Evolutionary conservation across 53 echinoderm and acorn worm species (phyloP).

Genomic region (Echinometra lucunter): DNA sequence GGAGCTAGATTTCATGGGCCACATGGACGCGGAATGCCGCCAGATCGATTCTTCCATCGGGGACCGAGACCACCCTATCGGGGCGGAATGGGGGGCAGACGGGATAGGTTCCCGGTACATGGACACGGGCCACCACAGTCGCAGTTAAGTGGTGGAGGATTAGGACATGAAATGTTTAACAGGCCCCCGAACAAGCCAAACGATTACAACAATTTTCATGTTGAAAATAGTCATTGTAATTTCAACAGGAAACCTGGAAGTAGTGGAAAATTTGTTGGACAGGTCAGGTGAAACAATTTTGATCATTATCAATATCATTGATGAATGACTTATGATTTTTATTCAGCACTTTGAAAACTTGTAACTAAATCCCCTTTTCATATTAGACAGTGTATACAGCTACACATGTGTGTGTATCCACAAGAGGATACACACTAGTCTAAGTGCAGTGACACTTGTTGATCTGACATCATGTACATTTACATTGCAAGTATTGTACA

Average conservation of each 20-base stretch:
- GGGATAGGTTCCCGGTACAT: conserved; percentile 7
- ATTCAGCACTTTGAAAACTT: too few species aligned
- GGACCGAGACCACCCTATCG: conserved; percentile 35
- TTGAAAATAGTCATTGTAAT: too few species aligned
- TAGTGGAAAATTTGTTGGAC: background rate
- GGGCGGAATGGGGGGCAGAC: background rate
- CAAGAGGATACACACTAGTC: too few species aligned
- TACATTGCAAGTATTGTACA: too few species aligned
- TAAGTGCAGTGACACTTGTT: too few species aligned
- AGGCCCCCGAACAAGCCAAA: background rate
- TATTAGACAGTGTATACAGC: too few species aligned
- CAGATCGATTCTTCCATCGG: background rate
- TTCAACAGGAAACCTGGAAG: background rate
- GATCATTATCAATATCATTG: too few species aligned
- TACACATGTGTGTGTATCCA: too few species aligned
- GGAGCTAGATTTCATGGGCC: conserved; percentile 33
- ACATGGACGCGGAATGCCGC: conserved; percentile 33
- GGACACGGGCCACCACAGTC: background rate
- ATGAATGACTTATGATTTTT: too few species aligned
- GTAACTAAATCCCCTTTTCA: too few species aligned
- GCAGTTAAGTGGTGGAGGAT: background rate
- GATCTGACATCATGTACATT: too few species aligned
- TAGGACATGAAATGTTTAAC: background rate
- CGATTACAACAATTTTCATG: background rate
- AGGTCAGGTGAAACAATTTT: background rate